Conservation (phyloP, 2,113 vertebrate species). For the Pedetes capensis region DNA sequence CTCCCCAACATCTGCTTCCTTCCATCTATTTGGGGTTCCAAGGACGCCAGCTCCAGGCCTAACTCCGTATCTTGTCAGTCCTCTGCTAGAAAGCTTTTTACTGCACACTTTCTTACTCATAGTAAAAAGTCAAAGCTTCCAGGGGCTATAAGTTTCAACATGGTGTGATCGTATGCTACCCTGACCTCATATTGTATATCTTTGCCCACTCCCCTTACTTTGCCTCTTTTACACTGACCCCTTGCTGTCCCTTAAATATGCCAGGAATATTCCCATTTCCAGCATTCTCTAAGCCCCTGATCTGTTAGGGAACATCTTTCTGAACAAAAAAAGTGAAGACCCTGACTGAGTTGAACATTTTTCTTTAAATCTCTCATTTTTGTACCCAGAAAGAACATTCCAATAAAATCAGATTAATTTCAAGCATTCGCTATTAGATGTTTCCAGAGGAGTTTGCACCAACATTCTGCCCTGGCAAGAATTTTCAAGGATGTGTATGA, state of each 20-base stretch:
- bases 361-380: background rate
- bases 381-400: background rate
- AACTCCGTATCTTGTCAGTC: background rate
- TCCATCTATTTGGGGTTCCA: background rate
- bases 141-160: background rate
- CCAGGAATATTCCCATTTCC: background rate
- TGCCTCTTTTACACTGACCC: background rate
- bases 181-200: background rate
- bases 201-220: background rate
- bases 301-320: background rate
- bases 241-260: background rate
- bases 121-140: background rate
- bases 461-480: conserved; percentile 63
- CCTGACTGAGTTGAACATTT: background rate
- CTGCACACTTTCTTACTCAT: background rate
- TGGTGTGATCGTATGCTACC: background rate
- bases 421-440: conserved; percentile 31
- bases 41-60: background rate
- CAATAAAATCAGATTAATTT: conserved; percentile 52
- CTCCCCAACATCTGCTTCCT: conserved; percentile 41
- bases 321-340: background rate
- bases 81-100: background rate
- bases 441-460: conserved; percentile 44
- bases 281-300: background rate
- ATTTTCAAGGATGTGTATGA: conserved; percentile 48